A percentile compares a stretch with the other conserved stretches of the same genome.
Conservation (phyloP, 1,140 invertebrate species). For the Teleogryllus occipitalis region DNA sequence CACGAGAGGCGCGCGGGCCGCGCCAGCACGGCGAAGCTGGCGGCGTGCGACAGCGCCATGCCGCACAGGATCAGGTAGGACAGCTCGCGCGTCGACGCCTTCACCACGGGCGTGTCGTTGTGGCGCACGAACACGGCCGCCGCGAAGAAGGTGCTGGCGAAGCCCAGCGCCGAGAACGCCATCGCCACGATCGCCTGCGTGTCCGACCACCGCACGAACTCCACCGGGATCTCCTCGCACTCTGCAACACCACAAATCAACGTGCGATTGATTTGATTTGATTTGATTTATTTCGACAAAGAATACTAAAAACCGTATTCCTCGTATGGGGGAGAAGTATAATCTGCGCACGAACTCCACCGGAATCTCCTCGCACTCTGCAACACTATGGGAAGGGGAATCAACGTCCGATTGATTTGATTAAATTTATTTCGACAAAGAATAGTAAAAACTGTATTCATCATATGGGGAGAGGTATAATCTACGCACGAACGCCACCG, state of each 20-base stretch:
- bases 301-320: too few species aligned
- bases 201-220: slow-evolving; percentile 50
- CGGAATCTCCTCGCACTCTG: too few species aligned
- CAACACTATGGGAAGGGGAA: too few species aligned
- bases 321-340: too few species aligned
- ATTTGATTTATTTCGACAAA: background rate
- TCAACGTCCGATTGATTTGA: too few species aligned
- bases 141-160: slow-evolving; percentile 49
- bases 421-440: background rate
- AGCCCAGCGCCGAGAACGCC: slow-evolving; percentile 49
- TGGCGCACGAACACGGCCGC: slow-evolving; percentile 52
- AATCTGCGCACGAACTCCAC: too few species aligned
- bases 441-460: too few species aligned
- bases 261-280: background rate
- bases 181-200: slow-evolving; percentile 51
- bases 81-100: slow-evolving; percentile 56
- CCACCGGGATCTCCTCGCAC: slow-evolving; percentile 46
- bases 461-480: too few species aligned
- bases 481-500: too few species aligned
- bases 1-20: slow-evolving; percentile 59
- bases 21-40: slow-evolving; percentile 61
- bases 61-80: slow-evolving; percentile 52
- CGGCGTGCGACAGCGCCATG: slow-evolving; percentile 44
- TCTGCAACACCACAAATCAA: slow-evolving; percentile 32
- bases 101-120: slow-evolving; percentile 59